These are phyloP conservation scores for Vulpes ferrilata DNA, from an alignment of 2,113 vertebrate genomes.

Conservation along the genomic window DNA sequence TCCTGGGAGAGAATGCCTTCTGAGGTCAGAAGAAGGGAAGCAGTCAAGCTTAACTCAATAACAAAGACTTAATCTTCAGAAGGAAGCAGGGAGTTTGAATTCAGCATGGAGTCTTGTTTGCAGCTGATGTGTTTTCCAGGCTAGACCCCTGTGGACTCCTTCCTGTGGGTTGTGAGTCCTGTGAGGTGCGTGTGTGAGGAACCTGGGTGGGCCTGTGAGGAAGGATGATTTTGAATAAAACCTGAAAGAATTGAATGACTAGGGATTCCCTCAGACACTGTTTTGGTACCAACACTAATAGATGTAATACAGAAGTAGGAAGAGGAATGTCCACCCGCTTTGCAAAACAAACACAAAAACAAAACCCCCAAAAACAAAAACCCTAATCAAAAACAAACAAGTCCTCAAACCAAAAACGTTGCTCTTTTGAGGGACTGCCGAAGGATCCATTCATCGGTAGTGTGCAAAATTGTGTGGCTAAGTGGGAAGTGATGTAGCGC, in stretches of 20 bases:
- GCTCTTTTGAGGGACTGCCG: background rate
- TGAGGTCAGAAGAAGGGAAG: background rate
- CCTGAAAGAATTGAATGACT: background rate
- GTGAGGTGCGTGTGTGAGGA: constrained; percentile 21
- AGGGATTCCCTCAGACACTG: background rate
- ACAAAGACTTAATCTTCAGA: constrained; percentile 57
- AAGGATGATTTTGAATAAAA: constrained; percentile 4
- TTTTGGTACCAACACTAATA: background rate
- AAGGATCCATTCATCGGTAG: background rate
- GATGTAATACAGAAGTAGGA: background rate
- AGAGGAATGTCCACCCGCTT: background rate
- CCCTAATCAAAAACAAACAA: background rate
- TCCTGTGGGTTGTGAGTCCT: constrained; percentile 1
- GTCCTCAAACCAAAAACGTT: background rate
- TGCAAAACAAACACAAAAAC: background rate
- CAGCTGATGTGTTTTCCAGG: constrained; percentile 24
- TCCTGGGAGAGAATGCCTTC: background rate
- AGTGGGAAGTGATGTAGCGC: background rate
- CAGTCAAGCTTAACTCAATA: background rate
- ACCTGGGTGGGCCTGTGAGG: background rate
- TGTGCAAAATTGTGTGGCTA: background rate
- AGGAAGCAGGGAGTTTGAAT: constrained; percentile 41
- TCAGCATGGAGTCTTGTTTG: background rate
- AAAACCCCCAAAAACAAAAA: background rate
- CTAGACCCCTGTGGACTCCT: background rate